A percentile compares a stretch with the other conserved stretches of the same genome.
Conservation (phyloP, 2,113 vertebrate species). For the Motacilla tschutschensis region DNA sequence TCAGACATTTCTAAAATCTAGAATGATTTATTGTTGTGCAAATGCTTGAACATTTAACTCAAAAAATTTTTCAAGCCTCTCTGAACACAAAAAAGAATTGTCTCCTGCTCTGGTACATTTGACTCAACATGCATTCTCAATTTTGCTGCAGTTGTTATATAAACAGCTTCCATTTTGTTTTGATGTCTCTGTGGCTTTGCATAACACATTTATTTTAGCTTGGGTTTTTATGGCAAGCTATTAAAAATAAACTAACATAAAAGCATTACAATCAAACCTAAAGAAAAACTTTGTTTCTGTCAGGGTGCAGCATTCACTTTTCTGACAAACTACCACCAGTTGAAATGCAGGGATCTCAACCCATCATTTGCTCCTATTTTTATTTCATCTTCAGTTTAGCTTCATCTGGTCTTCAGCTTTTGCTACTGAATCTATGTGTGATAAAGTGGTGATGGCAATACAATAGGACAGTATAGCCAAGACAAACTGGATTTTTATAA, state of each 20-base stretch:
- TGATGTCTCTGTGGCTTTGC: constrained; percentile 17
- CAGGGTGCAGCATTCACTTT: not conserved
- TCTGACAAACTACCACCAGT: not conserved
- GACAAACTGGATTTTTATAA: not conserved
- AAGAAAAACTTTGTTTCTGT: not conserved
- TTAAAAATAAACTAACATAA: not conserved
- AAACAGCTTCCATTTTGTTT: constrained; percentile 49
- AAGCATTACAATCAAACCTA: not conserved
- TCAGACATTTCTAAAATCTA: constrained; percentile 25
- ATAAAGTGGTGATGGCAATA: not conserved
- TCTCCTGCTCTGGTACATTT: constrained; percentile 49
- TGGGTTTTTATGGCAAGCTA: not conserved
- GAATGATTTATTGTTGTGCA: constrained; percentile 37
- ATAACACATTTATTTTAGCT: not conserved
- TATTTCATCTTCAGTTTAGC: not conserved
- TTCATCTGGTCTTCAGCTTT: not conserved
- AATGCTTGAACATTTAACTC: constrained; percentile 25
- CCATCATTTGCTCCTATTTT: not conserved
- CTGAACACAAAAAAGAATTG: constrained; percentile 22
- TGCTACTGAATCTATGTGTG: not conserved
- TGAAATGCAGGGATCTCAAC: not conserved
- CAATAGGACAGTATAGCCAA: not conserved
- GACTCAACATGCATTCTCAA: constrained; percentile 50
- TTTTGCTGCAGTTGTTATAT: constrained; percentile 43
- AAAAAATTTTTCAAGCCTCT: constrained; percentile 31